A percentile compares a stretch with the other conserved stretches of the same genome.
Conservation (phyloP, 2,797 vertebrate genomes). For the Rachycentron canadum region DNA sequence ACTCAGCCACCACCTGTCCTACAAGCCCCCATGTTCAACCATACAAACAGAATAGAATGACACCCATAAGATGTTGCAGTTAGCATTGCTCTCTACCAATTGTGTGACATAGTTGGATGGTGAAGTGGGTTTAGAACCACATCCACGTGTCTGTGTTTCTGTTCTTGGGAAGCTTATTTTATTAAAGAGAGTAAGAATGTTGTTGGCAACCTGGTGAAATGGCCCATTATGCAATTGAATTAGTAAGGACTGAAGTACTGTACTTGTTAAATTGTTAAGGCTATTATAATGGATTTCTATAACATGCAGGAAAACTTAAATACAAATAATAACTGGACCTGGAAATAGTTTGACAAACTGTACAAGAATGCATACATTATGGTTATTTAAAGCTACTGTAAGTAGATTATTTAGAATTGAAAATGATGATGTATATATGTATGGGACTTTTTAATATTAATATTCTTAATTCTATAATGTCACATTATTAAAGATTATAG, state of each 20-base stretch:
- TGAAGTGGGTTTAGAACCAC: constrained; percentile 75
- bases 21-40: neutral
- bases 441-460: neutral
- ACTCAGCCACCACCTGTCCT: constrained; percentile 1
- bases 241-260: neutral
- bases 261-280: neutral
- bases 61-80: constrained; percentile 76
- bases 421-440: neutral
- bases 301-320: neutral
- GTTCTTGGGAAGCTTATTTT: neutral
- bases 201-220: neutral
- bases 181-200: neutral
- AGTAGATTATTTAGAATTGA: no score
- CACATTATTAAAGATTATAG: neutral
- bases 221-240: neutral
- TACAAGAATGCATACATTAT: no score
- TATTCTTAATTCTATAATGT: neutral
- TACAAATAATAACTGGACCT: constrained; percentile 1
- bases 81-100: constrained; percentile 65
- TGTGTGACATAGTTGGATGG: constrained; percentile 81
- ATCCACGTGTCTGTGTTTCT: neutral
- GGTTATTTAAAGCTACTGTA: no score
- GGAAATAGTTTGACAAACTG: neutral
- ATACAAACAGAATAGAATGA: neutral
- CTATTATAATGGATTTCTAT: neutral